phyloP scores from a whole-genome alignment of 2,888 invertebrate genomes.

The Drosophila limbata region DNA sequence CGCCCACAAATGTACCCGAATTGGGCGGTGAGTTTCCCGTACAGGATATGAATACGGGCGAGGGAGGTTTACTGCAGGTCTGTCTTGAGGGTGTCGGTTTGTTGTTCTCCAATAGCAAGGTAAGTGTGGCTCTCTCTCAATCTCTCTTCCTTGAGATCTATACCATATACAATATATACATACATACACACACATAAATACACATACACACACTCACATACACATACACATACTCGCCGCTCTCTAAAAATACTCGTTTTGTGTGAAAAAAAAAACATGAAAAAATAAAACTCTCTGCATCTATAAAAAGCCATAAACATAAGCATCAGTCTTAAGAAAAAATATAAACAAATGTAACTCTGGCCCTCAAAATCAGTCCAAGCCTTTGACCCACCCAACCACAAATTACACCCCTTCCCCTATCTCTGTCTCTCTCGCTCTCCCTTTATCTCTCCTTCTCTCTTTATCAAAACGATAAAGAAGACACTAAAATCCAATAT shows the following conservation, averaged over 20 bases:
- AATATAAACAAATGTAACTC: conserved; percentile 23
- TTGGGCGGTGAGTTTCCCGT: conserved; percentile 98
- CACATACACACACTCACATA: conserved; percentile 30
- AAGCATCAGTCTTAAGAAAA: conserved; percentile 45
- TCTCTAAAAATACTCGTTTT: conserved; percentile 64
- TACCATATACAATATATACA: conserved; percentile 17
- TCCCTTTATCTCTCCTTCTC: conserved; percentile 5
- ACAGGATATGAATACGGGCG: conserved; percentile 98
- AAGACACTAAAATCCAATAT: conserved; percentile 37
- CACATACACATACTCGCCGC: conserved; percentile 50
- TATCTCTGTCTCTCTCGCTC: conserved; percentile 13
- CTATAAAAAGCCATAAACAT: conserved; percentile 58
- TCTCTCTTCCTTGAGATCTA: conserved; percentile 12
- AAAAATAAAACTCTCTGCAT: conserved; percentile 50
- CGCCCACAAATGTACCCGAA: conserved; percentile 86
- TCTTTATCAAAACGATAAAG: conserved; percentile 14
- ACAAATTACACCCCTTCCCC: conserved; percentile 13
- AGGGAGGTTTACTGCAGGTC: conserved; percentile 98
- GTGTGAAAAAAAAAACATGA: conserved; percentile 48
- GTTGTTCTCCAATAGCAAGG: conserved; percentile 99
- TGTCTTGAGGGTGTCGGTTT: conserved; percentile 99
- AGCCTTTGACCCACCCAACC: conserved; percentile 9
- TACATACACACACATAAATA: conserved; percentile 17
- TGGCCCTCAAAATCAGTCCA: conserved; percentile 18
- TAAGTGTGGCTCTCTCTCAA: conserved; percentile 86